Conservation (phyloP, 2,888 invertebrate species). For the Drosophila testacea region DNA sequence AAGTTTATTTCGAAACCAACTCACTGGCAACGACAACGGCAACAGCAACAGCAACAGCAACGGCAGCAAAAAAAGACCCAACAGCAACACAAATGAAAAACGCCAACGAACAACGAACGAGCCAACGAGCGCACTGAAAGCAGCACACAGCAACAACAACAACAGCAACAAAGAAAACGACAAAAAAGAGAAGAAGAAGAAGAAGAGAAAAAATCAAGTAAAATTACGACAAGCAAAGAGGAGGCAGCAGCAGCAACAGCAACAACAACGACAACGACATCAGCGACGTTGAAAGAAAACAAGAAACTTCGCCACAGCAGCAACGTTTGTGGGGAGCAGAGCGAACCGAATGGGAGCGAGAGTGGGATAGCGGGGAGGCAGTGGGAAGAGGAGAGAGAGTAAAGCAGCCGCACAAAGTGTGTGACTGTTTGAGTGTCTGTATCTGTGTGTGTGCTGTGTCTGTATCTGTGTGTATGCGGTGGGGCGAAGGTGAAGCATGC, state of each 20-base stretch:
- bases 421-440: slow-evolving; percentile 56
- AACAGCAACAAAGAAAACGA: slow-evolving; percentile 32
- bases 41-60: slow-evolving; percentile 36
- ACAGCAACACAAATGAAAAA: slow-evolving; percentile 65
- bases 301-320: slow-evolving; percentile 66
- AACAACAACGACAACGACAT: slow-evolving; percentile 38
- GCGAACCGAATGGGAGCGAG: slow-evolving; percentile 20
- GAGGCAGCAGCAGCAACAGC: slow-evolving; percentile 37
- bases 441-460: slow-evolving; percentile 12
- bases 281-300: slow-evolving; percentile 65
- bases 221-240: slow-evolving; percentile 79
- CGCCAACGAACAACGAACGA: slow-evolving; percentile 63
- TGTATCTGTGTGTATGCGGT: slow-evolving; percentile 55
- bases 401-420: slow-evolving; percentile 71
- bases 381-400: slow-evolving; percentile 26
- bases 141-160: slow-evolving; percentile 60
- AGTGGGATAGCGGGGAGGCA: slow-evolving; percentile 20
- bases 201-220: slow-evolving; percentile 72
- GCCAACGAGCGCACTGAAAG: slow-evolving; percentile 63
- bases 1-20: slow-evolving; percentile 80
- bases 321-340: slow-evolving; percentile 41
- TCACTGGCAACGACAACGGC: slow-evolving; percentile 40
- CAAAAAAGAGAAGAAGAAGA: slow-evolving; percentile 39
- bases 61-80: slow-evolving; percentile 43
- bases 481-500: slow-evolving; percentile 82